phyloP scores from a whole-genome alignment of 2,113 vertebrate species.

The Bungarus multicinctus region DNA sequence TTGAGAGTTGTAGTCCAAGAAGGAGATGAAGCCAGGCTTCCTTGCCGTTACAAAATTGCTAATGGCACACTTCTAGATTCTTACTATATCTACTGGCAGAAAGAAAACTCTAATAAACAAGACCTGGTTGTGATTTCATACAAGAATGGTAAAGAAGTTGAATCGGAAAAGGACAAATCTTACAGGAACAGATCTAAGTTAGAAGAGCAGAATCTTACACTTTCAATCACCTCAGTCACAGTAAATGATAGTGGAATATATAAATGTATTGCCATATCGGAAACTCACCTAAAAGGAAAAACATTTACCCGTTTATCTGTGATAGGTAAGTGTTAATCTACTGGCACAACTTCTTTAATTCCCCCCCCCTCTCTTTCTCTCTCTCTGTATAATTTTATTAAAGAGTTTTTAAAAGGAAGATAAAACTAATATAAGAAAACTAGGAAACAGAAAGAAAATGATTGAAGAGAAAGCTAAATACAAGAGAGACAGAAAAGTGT shows the following conservation, averaged over 20 bases:
- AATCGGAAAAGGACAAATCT: fast-evolving
- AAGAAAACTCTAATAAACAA: fast-evolving
- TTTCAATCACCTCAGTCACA: conserved; percentile 47
- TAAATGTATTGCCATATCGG: conserved; percentile 56
- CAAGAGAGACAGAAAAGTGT: background rate
- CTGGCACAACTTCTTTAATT: background rate
- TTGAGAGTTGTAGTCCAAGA: conserved; percentile 36
- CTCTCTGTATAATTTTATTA: background rate
- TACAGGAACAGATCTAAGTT: conserved; percentile 51
- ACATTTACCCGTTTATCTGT: conserved; percentile 29
- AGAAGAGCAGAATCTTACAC: conserved; percentile 46
- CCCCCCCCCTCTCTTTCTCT: fast-evolving
- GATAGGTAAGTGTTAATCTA: conserved; percentile 61
- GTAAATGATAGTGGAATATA: conserved; percentile 61
- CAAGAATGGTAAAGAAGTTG: background rate
- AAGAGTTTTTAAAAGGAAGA: background rate
- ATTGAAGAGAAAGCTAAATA: background rate
- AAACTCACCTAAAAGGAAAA: fast-evolving
- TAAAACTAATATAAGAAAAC: background rate
- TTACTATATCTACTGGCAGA: conserved; percentile 69
- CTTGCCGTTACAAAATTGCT: conserved; percentile 54
- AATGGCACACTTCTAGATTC: background rate
- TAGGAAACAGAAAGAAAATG: background rate
- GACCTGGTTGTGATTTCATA: conserved; percentile 36
- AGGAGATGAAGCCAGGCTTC: conserved; percentile 45